Percentiles rank a stretch among this genome's conserved stretches.
Evolutionary conservation across 1,140 invertebrate species (phyloP).

Genomic region (Hormaphis cornu): DNA sequence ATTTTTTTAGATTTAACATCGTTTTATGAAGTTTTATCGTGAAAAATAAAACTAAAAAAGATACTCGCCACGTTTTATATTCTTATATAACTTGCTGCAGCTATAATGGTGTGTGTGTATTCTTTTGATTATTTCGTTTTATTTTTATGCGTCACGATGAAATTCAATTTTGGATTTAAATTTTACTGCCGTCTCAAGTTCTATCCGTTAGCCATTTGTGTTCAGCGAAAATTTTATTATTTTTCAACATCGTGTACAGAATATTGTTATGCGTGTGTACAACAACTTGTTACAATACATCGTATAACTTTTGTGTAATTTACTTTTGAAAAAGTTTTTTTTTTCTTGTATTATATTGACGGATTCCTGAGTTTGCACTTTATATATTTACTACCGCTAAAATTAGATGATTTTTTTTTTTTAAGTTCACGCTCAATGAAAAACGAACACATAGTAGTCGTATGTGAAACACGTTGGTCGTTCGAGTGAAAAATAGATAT

Average conservation of each 20-base stretch:
- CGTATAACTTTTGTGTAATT: neutral
- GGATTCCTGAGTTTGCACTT: neutral
- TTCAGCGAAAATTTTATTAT: constrained; percentile 3
- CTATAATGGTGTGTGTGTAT: neutral
- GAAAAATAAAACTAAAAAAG: no score
- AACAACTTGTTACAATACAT: constrained; percentile 18
- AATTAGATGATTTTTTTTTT: constrained; percentile 20
- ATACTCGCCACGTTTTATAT: no score
- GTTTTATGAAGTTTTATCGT: no score
- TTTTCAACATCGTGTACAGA: neutral
- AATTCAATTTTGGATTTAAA: constrained; percentile 23
- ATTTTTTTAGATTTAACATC: no score
- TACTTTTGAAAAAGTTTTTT: constrained; percentile 2
- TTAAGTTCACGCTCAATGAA: constrained; percentile 3
- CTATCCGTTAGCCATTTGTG: neutral
- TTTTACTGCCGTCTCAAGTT: neutral
- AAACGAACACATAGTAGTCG: constrained; percentile 3
- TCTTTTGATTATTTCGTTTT: neutral
- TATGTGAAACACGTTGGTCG: no score
- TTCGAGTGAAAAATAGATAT: no score
- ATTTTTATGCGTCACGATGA: neutral
- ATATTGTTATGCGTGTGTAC: no score
- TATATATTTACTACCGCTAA: neutral
- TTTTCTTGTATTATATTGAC: constrained; percentile 6
- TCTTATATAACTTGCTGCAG: neutral